Evolutionary conservation across 2,888 invertebrate species (phyloP), one percentile per base, ranked within the genome.

Genomic region (Smittia sp.): DNA sequence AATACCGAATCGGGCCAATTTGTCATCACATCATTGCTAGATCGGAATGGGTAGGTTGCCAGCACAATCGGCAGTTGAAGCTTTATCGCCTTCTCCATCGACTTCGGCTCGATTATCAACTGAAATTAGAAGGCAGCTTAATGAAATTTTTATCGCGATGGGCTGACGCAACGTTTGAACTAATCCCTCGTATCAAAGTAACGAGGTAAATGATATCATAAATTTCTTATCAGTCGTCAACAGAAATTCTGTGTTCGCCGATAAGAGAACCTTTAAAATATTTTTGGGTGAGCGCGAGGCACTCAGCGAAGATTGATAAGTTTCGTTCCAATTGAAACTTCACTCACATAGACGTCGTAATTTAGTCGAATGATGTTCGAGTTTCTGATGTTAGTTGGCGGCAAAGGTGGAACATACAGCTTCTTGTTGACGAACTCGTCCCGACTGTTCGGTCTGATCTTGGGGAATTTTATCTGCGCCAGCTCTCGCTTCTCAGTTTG

Each of bases 361-460:
- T 93, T 90, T 78, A 97, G 93, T 80, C 92, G 90, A 79, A 97
- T 96, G 78, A 97, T 88, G 82, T 95, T 94, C 81, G 96, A 97
- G 74, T 96, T 96, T 78, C 95, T 87, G 74, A 97, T 86, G 85
- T 95, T 94, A 75, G 96, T 96, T 41, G 96, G 96, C 76, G 96
- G 96, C 78, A 97, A 84, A 27, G 96, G 96, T 75, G 96, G 96
- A 76, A 97, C 94, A 81, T 94, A 93, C 74, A 96, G 87, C 80
- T 92, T 90, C 81, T 95, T 94, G 80, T 90, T 91, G 75, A 90
- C 88, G 93, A 95, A 96, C 81, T 89, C 89, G 80, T 93, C 94
- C 75, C 88, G 87, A 77, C 88, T 91, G 52, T 92, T 92, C 1
- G 92, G 88, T 20, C 92, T 87, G 76, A 93, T 90, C 85, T 92